Evolutionary conservation across 2,888 invertebrate species (phyloP), one percentile per base, ranked within the genome.

Genomic region (Plagiodera versicolora): DNA sequence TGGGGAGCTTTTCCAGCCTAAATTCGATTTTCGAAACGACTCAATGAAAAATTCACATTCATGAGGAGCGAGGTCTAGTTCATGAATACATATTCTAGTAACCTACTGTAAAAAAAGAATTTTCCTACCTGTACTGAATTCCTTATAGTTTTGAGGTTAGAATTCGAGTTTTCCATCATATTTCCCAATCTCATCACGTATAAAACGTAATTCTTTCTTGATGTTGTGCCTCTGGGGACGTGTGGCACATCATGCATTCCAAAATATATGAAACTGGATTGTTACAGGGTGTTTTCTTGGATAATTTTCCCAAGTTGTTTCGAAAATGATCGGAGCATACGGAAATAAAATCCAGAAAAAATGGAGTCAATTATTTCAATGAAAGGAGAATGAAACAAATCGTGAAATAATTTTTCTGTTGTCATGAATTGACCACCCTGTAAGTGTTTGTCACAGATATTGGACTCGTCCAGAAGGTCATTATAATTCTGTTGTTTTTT

Each of bases 211-310:
- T 58, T 52, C 50, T 58, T 58, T 58, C 35, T 19, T 46, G 32
- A 30, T 16, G 35, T 10, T n/a, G 46, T 51, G 24, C 20, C 46
- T 16, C 16, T 44, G 14, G 30, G 32, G 20, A 52, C 58, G 52
- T 58, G 52, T 58, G 30, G n/a, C 58, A 52, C 58, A 58, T 32
- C 32, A 8, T 52, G 58, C 52, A 58, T 58, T 52, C 32, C 32
- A 14, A 18, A 52, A 20, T 52, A 39, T 24, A 52, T 18, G 39
- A 52, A 39, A 51, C 14, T 32, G 16, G 32, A 30, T 51, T 51
- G 10, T 3, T 24, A 24, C 24, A 24, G 18, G 51, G 8, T 51
- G 32, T 51, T 35, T 51, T 19, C 18, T 18, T 18, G 18, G 16
- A 18, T 18, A 32, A 19, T 51, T 51, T 32, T 0, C 30, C 17